Conservation (phyloP, 1,140 invertebrate genomes). For the Drosophila subpulchrella region DNA sequence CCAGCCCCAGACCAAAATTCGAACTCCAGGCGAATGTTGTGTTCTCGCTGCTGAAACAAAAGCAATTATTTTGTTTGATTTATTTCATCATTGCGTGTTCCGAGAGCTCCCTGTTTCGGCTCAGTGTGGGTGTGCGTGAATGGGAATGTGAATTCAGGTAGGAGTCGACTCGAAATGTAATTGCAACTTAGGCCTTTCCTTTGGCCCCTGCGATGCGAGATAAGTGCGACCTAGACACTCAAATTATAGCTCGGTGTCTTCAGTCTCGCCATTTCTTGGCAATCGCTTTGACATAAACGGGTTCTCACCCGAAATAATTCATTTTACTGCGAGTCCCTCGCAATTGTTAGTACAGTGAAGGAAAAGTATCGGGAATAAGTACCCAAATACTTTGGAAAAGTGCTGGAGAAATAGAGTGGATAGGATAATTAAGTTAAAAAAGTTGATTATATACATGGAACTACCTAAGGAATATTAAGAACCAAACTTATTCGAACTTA, state of each 20-base stretch:
- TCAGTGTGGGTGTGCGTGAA: conserved; percentile 30
- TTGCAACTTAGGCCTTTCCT: conserved; percentile 64
- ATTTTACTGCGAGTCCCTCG: conserved; percentile 8
- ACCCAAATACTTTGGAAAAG: too few species aligned
- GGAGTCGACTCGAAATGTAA: conserved; percentile 48
- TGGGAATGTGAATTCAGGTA: conserved; percentile 18
- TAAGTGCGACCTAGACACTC: conserved; percentile 68
- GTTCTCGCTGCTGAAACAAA: conserved; percentile 69
- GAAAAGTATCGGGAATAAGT: background rate
- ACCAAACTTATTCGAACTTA: too few species aligned
- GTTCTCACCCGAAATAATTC: conserved; percentile 40
- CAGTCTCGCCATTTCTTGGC: conserved; percentile 31
- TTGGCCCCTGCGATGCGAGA: conserved; percentile 52
- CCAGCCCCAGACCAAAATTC: conserved; percentile 1
- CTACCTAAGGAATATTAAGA: too few species aligned
- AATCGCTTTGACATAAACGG: conserved; percentile 49
- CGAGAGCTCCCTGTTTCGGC: conserved; percentile 6
- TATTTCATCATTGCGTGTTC: conserved; percentile 77
- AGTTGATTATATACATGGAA: too few species aligned
- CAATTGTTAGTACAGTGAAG: background rate
- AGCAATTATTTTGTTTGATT: conserved; percentile 80
- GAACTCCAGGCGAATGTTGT: conserved; percentile 38
- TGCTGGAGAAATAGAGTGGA: too few species aligned
- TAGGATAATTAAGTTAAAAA: too few species aligned
- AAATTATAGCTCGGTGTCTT: conserved; percentile 74